Evolutionary conservation across 2,888 invertebrate genomes (phyloP).

Genomic region (Torymus auratus): DNA sequence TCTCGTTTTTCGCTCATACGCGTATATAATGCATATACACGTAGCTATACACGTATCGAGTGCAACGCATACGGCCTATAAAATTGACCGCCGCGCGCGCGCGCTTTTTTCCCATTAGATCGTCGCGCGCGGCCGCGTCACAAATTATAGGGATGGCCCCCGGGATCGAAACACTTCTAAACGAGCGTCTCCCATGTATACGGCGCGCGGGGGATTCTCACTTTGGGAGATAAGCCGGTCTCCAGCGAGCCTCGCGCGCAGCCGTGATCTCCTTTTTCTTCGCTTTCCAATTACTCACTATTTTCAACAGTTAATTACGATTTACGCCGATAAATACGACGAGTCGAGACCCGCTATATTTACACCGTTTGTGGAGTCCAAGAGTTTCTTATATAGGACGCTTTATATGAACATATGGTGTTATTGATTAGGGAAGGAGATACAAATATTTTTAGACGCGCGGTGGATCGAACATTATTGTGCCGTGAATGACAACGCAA

Average conservation of each 20-base stretch:
- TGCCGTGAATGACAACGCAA: too few species aligned
- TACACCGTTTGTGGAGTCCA: background rate
- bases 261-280: constrained; percentile 26
- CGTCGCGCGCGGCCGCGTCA: constrained; percentile 67
- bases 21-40: constrained; percentile 50
- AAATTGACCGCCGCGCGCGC: constrained; percentile 70
- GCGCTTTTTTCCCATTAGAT: constrained; percentile 70
- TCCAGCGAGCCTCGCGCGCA: background rate
- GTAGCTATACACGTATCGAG: background rate
- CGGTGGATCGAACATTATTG: too few species aligned
- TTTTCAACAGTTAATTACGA: constrained; percentile 48
- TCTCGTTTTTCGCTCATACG: constrained; percentile 16
- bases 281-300: constrained; percentile 43
- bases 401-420: background rate
- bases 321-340: constrained; percentile 42
- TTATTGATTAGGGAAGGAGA: constrained; percentile 24
- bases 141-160: constrained; percentile 71
- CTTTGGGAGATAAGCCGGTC: constrained; percentile 49
- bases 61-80: constrained; percentile 62
- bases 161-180: constrained; percentile 41
- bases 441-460: too few species aligned
- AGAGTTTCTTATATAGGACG: constrained; percentile 20
- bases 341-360: constrained; percentile 19
- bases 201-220: constrained; percentile 38
- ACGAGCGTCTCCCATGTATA: constrained; percentile 38